phyloP scores from a whole-genome alignment of 1,140 invertebrate genomes.

The Sipha flava region DNA sequence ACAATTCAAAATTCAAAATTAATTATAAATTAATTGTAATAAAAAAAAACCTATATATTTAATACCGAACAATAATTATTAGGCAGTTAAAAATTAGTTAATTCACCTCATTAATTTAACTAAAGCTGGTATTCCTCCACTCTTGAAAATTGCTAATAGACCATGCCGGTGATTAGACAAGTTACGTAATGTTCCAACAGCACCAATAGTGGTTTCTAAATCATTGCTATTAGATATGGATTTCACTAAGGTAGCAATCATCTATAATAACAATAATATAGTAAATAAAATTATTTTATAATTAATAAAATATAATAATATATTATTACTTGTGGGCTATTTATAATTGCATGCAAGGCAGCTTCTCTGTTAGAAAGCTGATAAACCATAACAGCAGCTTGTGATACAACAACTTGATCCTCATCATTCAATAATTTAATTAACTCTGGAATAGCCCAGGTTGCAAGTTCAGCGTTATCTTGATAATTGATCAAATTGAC shows the following conservation, averaged over 20 bases:
- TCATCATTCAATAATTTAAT: slow-evolving; percentile 97
- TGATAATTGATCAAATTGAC: slow-evolving; percentile 99
- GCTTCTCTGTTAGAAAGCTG: slow-evolving; percentile 98
- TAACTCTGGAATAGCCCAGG: slow-evolving; percentile 92
- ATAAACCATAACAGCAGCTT: slow-evolving; percentile 98
- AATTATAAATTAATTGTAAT: background rate
- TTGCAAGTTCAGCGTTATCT: slow-evolving; percentile 95
- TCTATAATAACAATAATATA: slow-evolving; percentile 46
- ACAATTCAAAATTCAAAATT: slow-evolving; percentile 11
- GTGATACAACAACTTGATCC: slow-evolving; percentile 93
- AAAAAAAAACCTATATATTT: background rate
- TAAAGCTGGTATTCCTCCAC: slow-evolving; percentile 92
- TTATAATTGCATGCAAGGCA: slow-evolving; percentile 97
- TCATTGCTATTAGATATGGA: slow-evolving; percentile 93
- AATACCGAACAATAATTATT: too few relatives aligned
- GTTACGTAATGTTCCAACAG: slow-evolving; percentile 93
- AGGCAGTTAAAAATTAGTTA: too few relatives aligned
- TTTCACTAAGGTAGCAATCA: slow-evolving; percentile 88
- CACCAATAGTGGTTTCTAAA: slow-evolving; percentile 88
- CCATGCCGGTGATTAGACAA: slow-evolving; percentile 95
- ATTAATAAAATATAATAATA: background rate
- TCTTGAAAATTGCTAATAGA: slow-evolving; percentile 93
- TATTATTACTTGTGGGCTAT: slow-evolving; percentile 62
- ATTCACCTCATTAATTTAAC: slow-evolving; percentile 84
- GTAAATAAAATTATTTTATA: background rate